Conservation (phyloP, 2,888 invertebrate species). For the Limnephilus marmoratus region DNA sequence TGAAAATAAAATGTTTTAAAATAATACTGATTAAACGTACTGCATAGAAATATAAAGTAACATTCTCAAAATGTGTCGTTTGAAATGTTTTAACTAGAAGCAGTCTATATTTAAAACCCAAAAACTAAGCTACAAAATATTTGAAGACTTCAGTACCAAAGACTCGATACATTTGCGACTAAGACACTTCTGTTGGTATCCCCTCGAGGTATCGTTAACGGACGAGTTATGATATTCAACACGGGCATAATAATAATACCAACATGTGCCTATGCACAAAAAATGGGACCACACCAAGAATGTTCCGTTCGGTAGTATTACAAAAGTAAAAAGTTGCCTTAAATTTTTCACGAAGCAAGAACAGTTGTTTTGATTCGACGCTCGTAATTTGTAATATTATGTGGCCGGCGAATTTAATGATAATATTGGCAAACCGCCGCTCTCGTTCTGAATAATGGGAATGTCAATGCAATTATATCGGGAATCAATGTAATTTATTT, state of each 20-base stretch:
- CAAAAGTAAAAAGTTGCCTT: not conserved
- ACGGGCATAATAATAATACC: not conserved
- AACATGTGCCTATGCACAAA: not conserved
- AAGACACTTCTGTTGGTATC: not conserved
- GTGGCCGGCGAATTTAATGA: conserved; percentile 31
- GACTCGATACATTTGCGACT: not conserved
- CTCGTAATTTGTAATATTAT: conserved; percentile 15
- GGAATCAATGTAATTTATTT: conserved; percentile 8
- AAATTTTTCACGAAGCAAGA: conserved; percentile 27
- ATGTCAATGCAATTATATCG: conserved; percentile 31
- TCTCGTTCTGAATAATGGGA: not conserved
- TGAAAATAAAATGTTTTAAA: too few species aligned
- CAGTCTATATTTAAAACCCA: too few species aligned
- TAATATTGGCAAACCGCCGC: conserved; percentile 31
- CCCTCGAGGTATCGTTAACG: not conserved
- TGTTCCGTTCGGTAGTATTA: conserved; percentile 2
- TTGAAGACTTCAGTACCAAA: not conserved
- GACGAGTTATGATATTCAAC: not conserved
- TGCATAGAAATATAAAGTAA: too few species aligned
- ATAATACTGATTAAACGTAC: too few species aligned
- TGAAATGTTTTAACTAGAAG: too few species aligned
- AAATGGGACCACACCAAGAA: not conserved
- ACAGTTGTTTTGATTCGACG: conserved; percentile 24
- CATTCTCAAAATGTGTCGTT: too few species aligned
- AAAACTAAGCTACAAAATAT: not conserved